A percentile compares a stretch with the other conserved stretches of the same genome.
Evolutionary conservation across 2,888 invertebrate genomes (phyloP).

Genomic region (Pammene aurita): DNA sequence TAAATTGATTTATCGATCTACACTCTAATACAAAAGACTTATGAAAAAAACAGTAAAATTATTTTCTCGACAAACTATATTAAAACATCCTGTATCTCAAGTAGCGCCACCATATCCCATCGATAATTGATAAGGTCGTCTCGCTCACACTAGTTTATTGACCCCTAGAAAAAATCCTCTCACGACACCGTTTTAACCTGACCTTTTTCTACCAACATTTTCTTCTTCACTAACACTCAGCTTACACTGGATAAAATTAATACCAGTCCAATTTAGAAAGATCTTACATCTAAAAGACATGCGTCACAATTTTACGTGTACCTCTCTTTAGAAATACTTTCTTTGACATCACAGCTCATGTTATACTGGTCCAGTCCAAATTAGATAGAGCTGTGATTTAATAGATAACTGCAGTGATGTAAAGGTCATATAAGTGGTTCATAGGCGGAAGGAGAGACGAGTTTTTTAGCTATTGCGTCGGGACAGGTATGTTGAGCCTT

Average conservation of each 20-base stretch:
- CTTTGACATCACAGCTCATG: not conserved
- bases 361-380: conserved; percentile 24
- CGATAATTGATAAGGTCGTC: conserved; percentile 76
- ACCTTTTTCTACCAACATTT: conserved; percentile 8
- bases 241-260: not conserved
- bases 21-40: not conserved
- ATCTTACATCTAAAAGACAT: conserved; percentile 37
- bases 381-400: conserved; percentile 45
- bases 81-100: conserved; percentile 53
- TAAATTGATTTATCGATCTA: too few relatives aligned
- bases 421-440: conserved; percentile 45
- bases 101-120: conserved; percentile 56
- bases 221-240: conserved; percentile 1
- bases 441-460: conserved; percentile 52
- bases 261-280: conserved; percentile 24
- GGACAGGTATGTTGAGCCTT: conserved; percentile 49
- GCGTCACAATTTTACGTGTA: not conserved
- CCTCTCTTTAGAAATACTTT: not conserved
- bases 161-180: conserved; percentile 64
- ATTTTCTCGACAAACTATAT: not conserved
- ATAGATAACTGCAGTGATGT: conserved; percentile 44
- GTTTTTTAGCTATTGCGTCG: conserved; percentile 52
- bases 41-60: not conserved
- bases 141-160: conserved; percentile 72
- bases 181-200: conserved; percentile 25